phyloP scores from a whole-genome alignment of 92 coral and sea anemone genomes.

The Parazoanthus atlanticus region DNA sequence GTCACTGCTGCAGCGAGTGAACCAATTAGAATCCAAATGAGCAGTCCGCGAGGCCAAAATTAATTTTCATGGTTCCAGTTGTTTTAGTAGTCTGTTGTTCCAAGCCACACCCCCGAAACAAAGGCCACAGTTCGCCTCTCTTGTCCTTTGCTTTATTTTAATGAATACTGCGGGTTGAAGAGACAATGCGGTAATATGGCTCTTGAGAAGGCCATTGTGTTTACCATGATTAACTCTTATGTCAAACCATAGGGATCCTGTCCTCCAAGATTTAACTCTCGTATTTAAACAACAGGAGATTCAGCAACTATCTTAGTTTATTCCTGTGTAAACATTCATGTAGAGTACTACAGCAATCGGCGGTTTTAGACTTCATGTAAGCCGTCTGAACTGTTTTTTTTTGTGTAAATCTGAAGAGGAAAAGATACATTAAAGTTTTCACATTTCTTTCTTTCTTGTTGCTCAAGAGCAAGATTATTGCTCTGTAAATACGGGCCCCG shows the following conservation, averaged over 20 bases:
- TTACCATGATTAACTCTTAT: constrained; percentile 10
- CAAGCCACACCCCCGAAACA: constrained; percentile 37
- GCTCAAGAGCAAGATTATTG: not conserved
- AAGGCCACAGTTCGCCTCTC: not conserved
- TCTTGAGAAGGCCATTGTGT: not conserved
- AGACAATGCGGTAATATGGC: constrained; percentile 12
- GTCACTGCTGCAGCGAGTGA: not conserved
- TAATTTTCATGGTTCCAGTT: constrained; percentile 25
- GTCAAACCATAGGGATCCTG: constrained; percentile 24
- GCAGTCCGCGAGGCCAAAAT: constrained; percentile 35
- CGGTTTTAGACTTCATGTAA: not conserved
- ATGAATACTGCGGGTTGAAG: constrained; percentile 7
- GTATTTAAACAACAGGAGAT: not conserved
- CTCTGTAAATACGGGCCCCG: not conserved
- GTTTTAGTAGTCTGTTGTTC: constrained; percentile 25
- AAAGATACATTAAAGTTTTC: not conserved
- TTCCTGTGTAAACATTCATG: not conserved
- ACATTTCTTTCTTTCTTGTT: not conserved
- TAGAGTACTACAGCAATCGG: not conserved
- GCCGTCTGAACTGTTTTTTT: not conserved
- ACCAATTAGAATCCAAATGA: constrained; percentile 41
- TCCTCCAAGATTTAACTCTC: not conserved
- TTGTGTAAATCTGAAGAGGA: not conserved
- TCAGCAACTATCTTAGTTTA: not conserved
- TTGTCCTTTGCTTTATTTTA: not conserved